phyloP scores from a whole-genome alignment of 2,797 vertebrate genomes.

The Clarias fuscus region DNA sequence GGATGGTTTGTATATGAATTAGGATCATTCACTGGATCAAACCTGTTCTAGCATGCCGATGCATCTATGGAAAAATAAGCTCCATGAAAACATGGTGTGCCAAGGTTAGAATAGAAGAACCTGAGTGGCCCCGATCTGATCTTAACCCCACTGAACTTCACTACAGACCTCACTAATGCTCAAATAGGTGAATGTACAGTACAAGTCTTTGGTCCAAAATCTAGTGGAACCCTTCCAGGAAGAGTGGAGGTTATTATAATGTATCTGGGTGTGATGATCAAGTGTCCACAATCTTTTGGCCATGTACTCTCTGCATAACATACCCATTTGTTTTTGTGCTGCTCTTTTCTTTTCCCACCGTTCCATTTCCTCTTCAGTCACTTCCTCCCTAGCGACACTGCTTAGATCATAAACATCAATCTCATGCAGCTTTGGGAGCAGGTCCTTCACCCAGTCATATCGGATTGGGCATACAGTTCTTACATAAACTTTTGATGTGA shows the following conservation, averaged over 20 bases:
- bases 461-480: constrained; percentile 91
- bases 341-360: constrained; percentile 84
- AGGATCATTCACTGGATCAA: neutral
- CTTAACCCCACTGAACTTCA: neutral
- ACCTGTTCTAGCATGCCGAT: neutral
- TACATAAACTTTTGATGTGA: constrained; percentile 91
- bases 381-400: constrained; percentile 90
- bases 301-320: constrained; percentile 40
- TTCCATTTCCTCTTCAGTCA: constrained; percentile 85
- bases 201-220: neutral
- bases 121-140: neutral
- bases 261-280: neutral
- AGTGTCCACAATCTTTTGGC: neutral
- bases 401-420: constrained; percentile 91
- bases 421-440: constrained; percentile 91
- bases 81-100: neutral
- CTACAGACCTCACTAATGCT: neutral
- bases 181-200: neutral
- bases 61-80: neutral
- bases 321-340: constrained; percentile 82
- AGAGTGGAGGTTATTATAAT: neutral
- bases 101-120: neutral
- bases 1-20: too few species aligned
- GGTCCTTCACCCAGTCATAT: constrained; percentile 93
- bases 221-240: neutral